Conservation (phyloP, 2,113 vertebrate genomes). For the Hypocryptadius cinnamomeus region DNA sequence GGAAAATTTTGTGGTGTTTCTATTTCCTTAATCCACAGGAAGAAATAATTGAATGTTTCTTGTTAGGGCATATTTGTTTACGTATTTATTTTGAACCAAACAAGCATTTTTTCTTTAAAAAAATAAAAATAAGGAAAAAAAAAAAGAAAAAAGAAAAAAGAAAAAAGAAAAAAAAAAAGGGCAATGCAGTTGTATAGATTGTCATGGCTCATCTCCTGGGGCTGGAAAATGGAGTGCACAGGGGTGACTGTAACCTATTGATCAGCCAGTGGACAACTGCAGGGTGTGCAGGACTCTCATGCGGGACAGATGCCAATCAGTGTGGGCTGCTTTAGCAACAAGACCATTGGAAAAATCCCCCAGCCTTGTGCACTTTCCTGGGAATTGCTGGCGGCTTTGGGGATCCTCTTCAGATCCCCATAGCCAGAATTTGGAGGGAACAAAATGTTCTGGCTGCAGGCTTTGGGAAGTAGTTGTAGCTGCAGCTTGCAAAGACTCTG, state of each 20-base stretch:
- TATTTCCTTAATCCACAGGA: background rate
- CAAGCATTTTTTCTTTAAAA: background rate
- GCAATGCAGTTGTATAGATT: background rate
- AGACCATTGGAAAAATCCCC: fast-evolving
- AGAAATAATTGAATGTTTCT: background rate
- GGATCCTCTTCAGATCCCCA: background rate
- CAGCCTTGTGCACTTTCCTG: fast-evolving
- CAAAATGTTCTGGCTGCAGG: background rate
- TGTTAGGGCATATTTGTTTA: background rate
- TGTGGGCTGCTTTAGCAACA: background rate
- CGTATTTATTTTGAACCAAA: background rate
- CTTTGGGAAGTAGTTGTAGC: background rate
- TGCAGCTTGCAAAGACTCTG: background rate
- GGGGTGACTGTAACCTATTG: background rate
- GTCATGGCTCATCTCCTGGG: background rate
- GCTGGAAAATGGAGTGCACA: background rate
- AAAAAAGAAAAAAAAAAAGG: background rate
- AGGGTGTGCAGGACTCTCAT: background rate
- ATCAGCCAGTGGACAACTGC: background rate
- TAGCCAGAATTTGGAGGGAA: background rate
- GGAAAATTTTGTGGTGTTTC: background rate
- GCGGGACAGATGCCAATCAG: background rate
- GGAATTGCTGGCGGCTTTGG: background rate
- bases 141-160: too few species aligned
- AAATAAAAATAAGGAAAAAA: background rate